phyloP scores from a whole-genome alignment of 2,797 vertebrate species.

The Phaenicophaeus curvirostris region DNA sequence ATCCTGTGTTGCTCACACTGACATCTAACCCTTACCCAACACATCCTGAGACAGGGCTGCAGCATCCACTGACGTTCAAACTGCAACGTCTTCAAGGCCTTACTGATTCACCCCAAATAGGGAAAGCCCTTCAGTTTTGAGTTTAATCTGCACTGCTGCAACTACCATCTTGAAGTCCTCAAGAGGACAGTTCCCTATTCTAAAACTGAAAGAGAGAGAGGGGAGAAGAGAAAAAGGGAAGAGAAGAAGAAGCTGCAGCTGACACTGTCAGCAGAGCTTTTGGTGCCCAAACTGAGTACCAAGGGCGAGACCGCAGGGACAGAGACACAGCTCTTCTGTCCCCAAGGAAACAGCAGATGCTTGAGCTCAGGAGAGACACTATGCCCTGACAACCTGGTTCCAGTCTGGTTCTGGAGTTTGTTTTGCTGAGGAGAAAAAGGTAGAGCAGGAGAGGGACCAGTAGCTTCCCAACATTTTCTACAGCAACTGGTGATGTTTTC shows the following conservation, averaged over 20 bases:
- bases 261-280: not conserved
- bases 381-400: not conserved
- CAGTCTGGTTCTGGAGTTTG: not conserved
- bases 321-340: not conserved
- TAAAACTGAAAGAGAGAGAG: not conserved
- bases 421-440: not conserved
- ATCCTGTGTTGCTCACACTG: not conserved
- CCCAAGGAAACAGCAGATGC: not conserved
- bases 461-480: not conserved
- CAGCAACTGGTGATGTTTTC: conserved; percentile 25
- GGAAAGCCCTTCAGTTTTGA: not conserved
- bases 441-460: not conserved
- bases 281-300: not conserved
- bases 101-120: not conserved
- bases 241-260: not conserved
- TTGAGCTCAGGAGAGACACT: not conserved
- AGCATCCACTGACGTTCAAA: not conserved
- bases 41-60: not conserved
- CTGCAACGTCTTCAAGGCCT: not conserved
- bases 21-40: not conserved
- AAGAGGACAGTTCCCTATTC: not conserved
- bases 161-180: not conserved
- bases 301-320: not conserved
- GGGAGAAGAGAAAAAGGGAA: not conserved
- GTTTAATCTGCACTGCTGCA: not conserved